phyloP scores from a whole-genome alignment of 2,113 vertebrate species.

The Bostrychus sinensis region DNA sequence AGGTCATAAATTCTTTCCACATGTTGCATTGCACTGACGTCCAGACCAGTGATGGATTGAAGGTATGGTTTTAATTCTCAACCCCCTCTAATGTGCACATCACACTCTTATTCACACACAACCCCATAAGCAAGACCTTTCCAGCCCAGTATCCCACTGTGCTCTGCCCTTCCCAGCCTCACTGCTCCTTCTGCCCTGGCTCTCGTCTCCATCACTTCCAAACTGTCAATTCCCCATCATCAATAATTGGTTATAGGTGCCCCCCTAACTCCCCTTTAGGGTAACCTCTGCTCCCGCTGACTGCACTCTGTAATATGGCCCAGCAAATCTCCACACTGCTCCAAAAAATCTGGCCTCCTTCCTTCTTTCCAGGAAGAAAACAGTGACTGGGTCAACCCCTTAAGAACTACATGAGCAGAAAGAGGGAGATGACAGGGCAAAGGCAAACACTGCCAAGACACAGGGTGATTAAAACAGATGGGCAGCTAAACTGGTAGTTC shows the following conservation, averaged over 20 bases:
- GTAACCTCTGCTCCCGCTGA: constrained; percentile 16
- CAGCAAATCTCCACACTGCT: constrained; percentile 28
- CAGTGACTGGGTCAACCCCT: neutral
- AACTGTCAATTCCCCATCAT: constrained; percentile 47
- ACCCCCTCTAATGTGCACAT: constrained; percentile 15
- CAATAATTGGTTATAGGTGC: constrained; percentile 20
- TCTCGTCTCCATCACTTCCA: constrained; percentile 46
- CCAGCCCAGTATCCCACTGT: constrained; percentile 56
- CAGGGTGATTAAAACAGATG: neutral
- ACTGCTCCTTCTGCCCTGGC: constrained; percentile 35
- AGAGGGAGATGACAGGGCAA: neutral
- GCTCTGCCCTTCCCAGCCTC: constrained; percentile 43
- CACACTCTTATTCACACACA: constrained; percentile 1
- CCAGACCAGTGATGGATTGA: constrained; percentile 75
- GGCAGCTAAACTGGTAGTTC: neutral
- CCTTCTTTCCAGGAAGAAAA: constrained; percentile 39
- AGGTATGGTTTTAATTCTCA: constrained; percentile 78
- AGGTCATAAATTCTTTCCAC: constrained; percentile 85
- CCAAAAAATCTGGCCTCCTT: constrained; percentile 26
- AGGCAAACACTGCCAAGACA: constrained; percentile 7
- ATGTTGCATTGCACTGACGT: constrained; percentile 74
- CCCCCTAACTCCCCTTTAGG: neutral
- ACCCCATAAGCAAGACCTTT: constrained; percentile 32
- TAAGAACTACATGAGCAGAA: neutral
- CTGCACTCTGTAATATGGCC: constrained; percentile 28